Evolutionary conservation across 2,797 vertebrate species (phyloP).

Genomic region (Sebastes matsubarae): DNA sequence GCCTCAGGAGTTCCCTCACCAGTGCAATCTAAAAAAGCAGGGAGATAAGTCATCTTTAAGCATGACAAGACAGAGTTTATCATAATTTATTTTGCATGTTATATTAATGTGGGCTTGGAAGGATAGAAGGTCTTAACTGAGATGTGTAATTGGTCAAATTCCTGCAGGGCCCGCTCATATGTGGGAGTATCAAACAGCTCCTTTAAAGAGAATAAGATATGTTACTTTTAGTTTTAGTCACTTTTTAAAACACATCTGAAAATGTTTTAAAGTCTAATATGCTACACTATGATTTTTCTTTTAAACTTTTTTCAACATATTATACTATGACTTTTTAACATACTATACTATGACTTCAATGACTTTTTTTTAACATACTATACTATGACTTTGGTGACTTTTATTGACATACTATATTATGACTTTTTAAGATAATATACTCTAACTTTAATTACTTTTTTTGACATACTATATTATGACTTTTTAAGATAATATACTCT

Average conservation of each 20-base stretch:
- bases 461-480: no score
- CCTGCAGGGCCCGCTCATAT: background rate
- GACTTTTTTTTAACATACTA: no score
- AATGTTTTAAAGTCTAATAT: background rate
- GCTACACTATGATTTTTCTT: background rate
- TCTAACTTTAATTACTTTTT: no score
- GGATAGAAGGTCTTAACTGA: background rate
- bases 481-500: no score
- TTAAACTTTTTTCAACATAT: no score
- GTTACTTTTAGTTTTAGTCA: background rate
- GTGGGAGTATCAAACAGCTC: background rate
- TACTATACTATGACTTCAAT: no score
- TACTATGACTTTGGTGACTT: no score
- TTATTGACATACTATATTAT: no score
- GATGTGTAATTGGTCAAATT: background rate
- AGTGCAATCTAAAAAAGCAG: conserved; percentile 1
- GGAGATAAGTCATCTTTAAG: background rate
- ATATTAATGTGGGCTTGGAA: background rate
- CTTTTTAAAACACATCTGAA: background rate
- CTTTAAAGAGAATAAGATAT: background rate
- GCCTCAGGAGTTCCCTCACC: background rate
- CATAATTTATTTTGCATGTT: background rate
- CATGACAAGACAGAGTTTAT: background rate
- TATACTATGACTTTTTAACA: no score
- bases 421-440: no score